Base-by-base conservation (phyloP, 2,113 vertebrate genomes). In the Anarhynchus alexandrinus region DNA sequence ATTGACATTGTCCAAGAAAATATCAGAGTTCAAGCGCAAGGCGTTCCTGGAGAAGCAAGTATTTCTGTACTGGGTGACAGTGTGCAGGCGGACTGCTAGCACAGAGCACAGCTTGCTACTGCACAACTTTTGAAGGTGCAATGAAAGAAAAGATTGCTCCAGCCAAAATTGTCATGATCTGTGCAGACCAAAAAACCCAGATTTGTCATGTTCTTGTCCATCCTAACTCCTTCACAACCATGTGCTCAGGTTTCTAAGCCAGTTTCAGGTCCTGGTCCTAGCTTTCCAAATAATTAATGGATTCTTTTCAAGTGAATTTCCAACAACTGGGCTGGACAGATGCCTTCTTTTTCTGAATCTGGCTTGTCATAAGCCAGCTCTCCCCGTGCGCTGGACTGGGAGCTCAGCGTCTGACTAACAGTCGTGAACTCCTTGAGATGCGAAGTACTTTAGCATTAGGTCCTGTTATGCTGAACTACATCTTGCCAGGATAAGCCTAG, bases 361-460 rank as follows among this genome's bases (percentile, higher is more conserved):
- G 18, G 21, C n/a, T 29, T 64, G 54, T 15, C 38, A 20, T 32
- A 21, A 59, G 34, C 19, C 62, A 62, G 9, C 57, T 71, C 25
- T 84, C 36, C 29, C 62, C 0, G 0, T 9, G 29, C 1, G 2
- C 42, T 52, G 15, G 38, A 38, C 36, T 0, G 1, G 19, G n/a
- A 86, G 51, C 32, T 29, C 14, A 59, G 15, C 6, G 38, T 66
- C 72, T n/a, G 11, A 32, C 34, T 10, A 32, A 13, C 32, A 25
- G 38, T 16, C 45, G 40, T 57, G 61, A 83, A 36, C 72, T 57
- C 66, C 3, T 2, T 34, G 57, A 86, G 59, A 54, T 38, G 12
- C 0, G 4, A 62, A 36, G 34, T 62, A 5, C 69, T 77, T 82
- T 23, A 79, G 61, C 2, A 0, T 23, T 36, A 57, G 26, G 29